A percentile compares a stretch with the other conserved stretches of the same genome.
These are phyloP conservation scores for Caenorhabditis latens DNA, from an alignment of 1,140 invertebrate genomes.

Conservation along the genomic window DNA sequence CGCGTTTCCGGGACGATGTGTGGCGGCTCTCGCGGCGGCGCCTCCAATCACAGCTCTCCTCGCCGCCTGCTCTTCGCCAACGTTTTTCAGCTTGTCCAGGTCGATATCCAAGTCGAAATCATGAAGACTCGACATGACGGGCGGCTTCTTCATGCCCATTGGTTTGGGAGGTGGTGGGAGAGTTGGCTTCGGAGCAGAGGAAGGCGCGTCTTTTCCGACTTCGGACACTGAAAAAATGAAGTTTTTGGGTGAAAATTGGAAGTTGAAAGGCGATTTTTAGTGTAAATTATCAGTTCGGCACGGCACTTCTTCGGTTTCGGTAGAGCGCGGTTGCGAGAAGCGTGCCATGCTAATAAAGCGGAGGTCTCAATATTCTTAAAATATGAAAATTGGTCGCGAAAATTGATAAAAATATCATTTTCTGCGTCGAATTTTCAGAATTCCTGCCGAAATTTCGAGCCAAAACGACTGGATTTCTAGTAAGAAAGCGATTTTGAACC, in stretches of 20 bases:
- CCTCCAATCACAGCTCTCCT: neutral
- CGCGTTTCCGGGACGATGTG: neutral
- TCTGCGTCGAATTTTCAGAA: no score
- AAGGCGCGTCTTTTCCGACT: neutral
- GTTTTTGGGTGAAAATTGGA: neutral
- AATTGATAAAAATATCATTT: no score
- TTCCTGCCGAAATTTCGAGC: no score
- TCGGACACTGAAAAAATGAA: conserved; percentile 15
- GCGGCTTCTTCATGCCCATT: neutral
- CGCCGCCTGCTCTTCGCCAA: neutral
- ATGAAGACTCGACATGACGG: conserved; percentile 28
- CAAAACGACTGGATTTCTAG: no score
- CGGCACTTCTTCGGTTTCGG: no score
- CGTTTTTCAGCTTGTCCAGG: conserved; percentile 5
- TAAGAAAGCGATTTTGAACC: no score
- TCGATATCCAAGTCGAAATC: conserved; percentile 36
- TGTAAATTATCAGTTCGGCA: no score
- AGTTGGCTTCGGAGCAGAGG: neutral
- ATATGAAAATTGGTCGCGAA: no score
- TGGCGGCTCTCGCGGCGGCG: no score
- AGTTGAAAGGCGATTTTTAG: neutral
- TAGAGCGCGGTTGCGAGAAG: no score
- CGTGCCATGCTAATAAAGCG: no score
- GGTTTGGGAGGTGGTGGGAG: neutral
- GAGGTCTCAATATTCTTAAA: no score